Base-by-base conservation (phyloP, 2,888 invertebrate genomes). In the Drosophila neonasuta region DNA sequence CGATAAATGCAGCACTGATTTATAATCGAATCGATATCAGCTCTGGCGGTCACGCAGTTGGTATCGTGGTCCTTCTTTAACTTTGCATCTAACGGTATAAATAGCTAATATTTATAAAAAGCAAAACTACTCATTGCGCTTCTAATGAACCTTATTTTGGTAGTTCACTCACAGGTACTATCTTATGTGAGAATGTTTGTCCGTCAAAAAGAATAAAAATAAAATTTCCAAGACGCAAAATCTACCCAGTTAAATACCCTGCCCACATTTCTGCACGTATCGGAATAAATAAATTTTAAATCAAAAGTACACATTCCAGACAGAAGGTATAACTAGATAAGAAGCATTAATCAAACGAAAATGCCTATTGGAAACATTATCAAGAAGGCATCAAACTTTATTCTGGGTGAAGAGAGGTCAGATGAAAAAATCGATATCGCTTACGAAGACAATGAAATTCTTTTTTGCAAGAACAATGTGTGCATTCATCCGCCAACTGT, bases 401-500 rank as follows among this genome's bases (percentile, higher is more conserved):
- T 96, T 86, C 92, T 96, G 59, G 95, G 96, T 50, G 95, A 94
- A 68, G 95, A 94, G 68, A 92, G 92, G 75, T 92, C 93, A 72
- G 92, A 92, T 68, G 92, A 92, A 87, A 93, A 93, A 84, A 92
- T 93, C 80, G 92, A 92, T 72, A 92, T 92, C 46, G 91, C 93
- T 87, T 96, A 95, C 88, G 95, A 95, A 89, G 96, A 96, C 91
- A 96, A 96, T 87, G 96, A 96, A 92, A 94, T 96, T 67, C 92
- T 96, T 52, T 96, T 96, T 90, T 96, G 96, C 91, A 99, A 98
- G 92, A 99, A 99, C 90, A 98, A 99, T 91, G 97, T 99, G 36
- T 99, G 98, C 91, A 98, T 99, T 48, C 98, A 99, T 92, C 97
- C 98, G 6, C 97, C 97, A 50, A 95, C 96, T 0, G 93, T 96